Evolutionary conservation across 1,140 invertebrate genomes (phyloP), one percentile per base, ranked within the genome.

Genomic region (Drosophila kohkoa): DNA sequence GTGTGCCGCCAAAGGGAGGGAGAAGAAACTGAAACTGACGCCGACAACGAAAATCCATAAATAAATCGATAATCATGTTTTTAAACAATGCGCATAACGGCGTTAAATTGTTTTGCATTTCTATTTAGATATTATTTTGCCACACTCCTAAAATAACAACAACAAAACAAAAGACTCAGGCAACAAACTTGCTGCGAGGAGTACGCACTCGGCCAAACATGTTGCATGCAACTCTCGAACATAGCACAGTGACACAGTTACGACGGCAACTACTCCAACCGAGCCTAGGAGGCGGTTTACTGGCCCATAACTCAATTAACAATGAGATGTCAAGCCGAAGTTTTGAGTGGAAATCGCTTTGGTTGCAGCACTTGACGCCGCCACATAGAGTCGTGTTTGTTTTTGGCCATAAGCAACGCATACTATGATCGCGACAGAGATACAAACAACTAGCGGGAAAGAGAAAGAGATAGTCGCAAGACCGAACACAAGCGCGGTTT

Each of bases 201-300:
- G 65, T 45, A 6, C n/a, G 51, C 28, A 8, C 13, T 10, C 10
- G 2, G 1, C 5, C 65, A n/a, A 58, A 79, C 80, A 79, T 62
- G 80, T 76, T 82, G 32, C 71, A 70, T 51, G 58, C 63, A n/a
- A 46, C 72, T 77, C 25, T 80, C 32, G 55, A 76, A 60, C 75
- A 32, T 52, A 54, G 67, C 83, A 77, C 60, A 80, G 46, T 88
- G 80, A 82, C 83, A 88, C 67, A 88, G 57, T 89, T 85, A 77
- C 58, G 63, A 62, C 30, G 2, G 15, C 30, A 41, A 15, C 32
- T 35, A 64, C 60, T 76, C 60, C 66, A 59, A 64, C 62, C 49
- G 28, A 3, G 30, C 16, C 11, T 13, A 41, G 38, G 54, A 20
- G 65, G 5, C 49, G 55, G 32, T 60, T 41, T 45, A 35, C 51